Base-by-base conservation (phyloP, 2,888 invertebrate species). In the Acanthoscelides obtectus region DNA sequence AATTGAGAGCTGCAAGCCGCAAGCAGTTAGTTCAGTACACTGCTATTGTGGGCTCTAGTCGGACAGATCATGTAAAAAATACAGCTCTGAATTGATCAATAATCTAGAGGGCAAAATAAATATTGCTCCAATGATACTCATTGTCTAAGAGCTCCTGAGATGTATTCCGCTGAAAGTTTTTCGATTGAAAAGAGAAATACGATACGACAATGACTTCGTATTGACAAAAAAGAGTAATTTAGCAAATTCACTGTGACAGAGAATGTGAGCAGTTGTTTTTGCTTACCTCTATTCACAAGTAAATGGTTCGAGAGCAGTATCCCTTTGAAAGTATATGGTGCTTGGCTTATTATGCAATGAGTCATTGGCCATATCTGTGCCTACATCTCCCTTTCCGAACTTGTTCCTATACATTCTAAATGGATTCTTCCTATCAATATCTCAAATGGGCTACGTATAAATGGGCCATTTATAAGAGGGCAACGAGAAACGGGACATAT, bases 351-450 rank as follows among this genome's bases (percentile, higher is more conserved):
- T 69, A 69, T 66, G 65, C 71, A 71, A 71, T 71, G 71, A 71
- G 68, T 71, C 71, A 71, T 69, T 71, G 69, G 45, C 69, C 22
- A 69, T 45, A 45, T 45, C 45, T 45, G 17, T 45, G 45, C 22
- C 22, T 22, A 67, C 21, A 22, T 20, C 67, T 68, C 71, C 74
- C 75, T 72, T 73, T 68, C 64, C 69, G 22, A 70, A 71, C 70
- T 70, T 70, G 71, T 72, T 72, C 68, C 72, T 71, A 69, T 74
- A 72, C 69, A 69, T 74, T 73, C 72, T 67, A 71, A 74, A 75
- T 75, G 73, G 75, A 72, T 73, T 74, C 70, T 73, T 66, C 69
- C 70, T 74, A 73, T 74, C 75, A 73, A 75, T 75, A 75, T 73
- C 72, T 71, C 70, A 74, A 74, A 74, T 74, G 75, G 75, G 73